Conservation (phyloP, 2,113 vertebrate species). For the zebrafish (Danio rerio) region DNA sequence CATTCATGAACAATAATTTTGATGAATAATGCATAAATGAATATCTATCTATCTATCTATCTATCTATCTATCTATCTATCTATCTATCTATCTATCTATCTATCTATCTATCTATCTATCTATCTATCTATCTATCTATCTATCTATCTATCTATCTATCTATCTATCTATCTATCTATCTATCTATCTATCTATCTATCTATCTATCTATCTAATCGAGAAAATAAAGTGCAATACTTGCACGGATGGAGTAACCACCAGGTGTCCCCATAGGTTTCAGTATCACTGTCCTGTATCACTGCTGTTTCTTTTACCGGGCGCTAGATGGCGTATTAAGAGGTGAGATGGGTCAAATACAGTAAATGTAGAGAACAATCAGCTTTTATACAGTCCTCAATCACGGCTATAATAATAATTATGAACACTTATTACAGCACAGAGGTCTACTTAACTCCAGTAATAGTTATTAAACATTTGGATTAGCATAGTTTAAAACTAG, state of each 20-base stretch:
- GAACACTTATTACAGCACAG: too few species aligned
- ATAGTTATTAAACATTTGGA: too few species aligned
- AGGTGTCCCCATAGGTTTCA: constrained; percentile 69
- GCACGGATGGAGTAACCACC: constrained; percentile 60
- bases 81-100: too few species aligned
- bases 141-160: background rate
- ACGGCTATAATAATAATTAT: background rate
- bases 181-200: background rate
- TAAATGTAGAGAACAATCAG: background rate
- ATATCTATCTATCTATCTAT: too few species aligned
- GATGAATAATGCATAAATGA: too few species aligned
- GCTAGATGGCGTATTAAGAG: constrained; percentile 16
- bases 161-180: background rate
- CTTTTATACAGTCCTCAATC: background rate
- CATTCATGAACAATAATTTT: too few species aligned
- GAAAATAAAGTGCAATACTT: background rate
- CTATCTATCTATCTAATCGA: background rate
- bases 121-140: background rate
- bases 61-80: too few species aligned
- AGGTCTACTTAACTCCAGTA: too few species aligned
- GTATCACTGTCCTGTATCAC: constrained; percentile 28
- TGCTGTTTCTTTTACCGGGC: constrained; percentile 2
- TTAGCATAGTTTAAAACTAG: too few species aligned
- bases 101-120: too few species aligned
- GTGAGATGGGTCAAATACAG: background rate